Evolutionary conservation across 2,113 vertebrate species (phyloP), one percentile per base, ranked within the genome.

Genomic region (Festucalex cinctus): DNA sequence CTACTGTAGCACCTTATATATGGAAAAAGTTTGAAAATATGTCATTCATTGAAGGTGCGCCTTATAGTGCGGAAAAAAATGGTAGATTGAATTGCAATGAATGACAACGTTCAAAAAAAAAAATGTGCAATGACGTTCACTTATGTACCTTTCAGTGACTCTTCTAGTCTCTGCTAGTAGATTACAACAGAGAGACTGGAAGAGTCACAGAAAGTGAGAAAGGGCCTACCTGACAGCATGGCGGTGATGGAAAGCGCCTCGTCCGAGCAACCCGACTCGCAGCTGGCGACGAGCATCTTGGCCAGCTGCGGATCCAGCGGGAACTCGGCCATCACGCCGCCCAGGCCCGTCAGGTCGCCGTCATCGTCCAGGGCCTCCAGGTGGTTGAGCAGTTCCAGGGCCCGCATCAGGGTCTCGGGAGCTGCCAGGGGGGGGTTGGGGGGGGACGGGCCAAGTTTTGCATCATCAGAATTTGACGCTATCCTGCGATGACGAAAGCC

Each of bases 181-280:
- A 13, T 41, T 41, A 41, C 1, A 41, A 41, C 12, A 41, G 12
- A 41, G 39, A 41, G 39, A 41, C 39, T 13, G 39, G 39, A 41
- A 13, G 39, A 41, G 44, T 46, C 44, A 19, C 16, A 19, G 44
- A 20, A 46, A 46, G 48, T 9, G 1, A n/a, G 20, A 22, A 9
- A 51, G 48, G 9, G 91, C 95, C 96, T 97, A 99, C 97, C 97
- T 98, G 97, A 99, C 94, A 99, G 90, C 97, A 99, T 99, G 88
- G 97, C 97, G 85, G 97, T 98, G 91, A 99, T 98, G 91, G 97
- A 98, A 79, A 99, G 95, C 92, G 98, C 96, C 95, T 99, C 97
- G 72, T 99, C 98, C 89, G 97, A 98, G 92, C 97, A 99, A 94
- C 98, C 98, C 93, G 95, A 98, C 86, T 99, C 97, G 91, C 97